A percentile compares a stretch with the other conserved stretches of the same genome.
Evolutionary conservation across 2,888 invertebrate species (phyloP).

Genomic region (Drosophila buzzatii): DNA sequence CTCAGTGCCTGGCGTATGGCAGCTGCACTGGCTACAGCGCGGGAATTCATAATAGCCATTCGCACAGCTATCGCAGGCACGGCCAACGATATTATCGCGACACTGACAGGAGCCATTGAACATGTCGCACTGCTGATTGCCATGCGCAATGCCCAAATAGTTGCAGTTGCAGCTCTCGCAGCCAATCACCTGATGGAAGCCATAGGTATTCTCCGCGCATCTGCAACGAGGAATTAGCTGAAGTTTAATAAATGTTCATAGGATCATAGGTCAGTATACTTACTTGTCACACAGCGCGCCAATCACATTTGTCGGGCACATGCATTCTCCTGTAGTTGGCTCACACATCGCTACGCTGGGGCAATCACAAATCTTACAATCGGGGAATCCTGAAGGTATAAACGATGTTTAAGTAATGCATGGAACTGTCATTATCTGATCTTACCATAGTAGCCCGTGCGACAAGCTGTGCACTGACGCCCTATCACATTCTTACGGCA

Average conservation of each 20-base stretch:
- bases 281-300: constrained; percentile 94
- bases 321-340: constrained; percentile 91
- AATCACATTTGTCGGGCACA: constrained; percentile 95
- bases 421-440: background rate
- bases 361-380: constrained; percentile 95
- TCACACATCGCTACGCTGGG: constrained; percentile 94
- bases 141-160: constrained; percentile 91
- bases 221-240: background rate
- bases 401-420: background rate
- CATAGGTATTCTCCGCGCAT: constrained; percentile 95
- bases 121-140: constrained; percentile 94
- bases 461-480: constrained; percentile 91
- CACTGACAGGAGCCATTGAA: constrained; percentile 94
- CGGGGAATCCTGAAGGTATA: constrained; percentile 90
- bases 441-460: constrained; percentile 93
- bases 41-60: constrained; percentile 95
- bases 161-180: constrained; percentile 98
- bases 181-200: constrained; percentile 96
- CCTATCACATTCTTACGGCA: constrained; percentile 98
- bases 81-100: constrained; percentile 93
- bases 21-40: constrained; percentile 93
- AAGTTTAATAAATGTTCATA: background rate
- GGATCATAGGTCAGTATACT: background rate
- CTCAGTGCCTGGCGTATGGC: constrained; percentile 93
- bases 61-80: constrained; percentile 94